Evolutionary conservation across 2,888 invertebrate genomes (phyloP).

Genomic region (Aphrophora alni): DNA sequence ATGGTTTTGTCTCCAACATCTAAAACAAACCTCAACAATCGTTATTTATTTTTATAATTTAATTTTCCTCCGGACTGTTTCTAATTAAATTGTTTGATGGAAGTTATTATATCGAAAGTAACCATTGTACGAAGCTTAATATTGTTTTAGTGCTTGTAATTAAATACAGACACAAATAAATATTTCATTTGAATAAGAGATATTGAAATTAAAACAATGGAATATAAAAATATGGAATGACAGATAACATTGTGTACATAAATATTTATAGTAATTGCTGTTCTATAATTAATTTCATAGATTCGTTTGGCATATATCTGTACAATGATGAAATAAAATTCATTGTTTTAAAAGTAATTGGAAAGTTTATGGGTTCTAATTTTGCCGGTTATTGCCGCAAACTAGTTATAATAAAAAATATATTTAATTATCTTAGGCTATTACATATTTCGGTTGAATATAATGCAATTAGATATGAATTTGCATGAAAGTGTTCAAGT

Average conservation of each 20-base stretch:
- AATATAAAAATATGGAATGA: background rate
- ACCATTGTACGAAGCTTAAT: background rate
- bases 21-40: background rate
- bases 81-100: slow-evolving; percentile 6
- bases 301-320: background rate
- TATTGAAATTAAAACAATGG: background rate
- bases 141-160: background rate
- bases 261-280: background rate
- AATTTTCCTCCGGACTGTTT: background rate
- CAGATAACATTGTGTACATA: background rate
- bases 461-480: too few relatives aligned
- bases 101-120: slow-evolving; percentile 1
- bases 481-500: too few relatives aligned
- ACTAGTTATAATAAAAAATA: background rate
- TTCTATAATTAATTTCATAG: background rate
- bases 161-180: background rate
- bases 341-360: background rate
- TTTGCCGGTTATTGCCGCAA: background rate
- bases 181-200: slow-evolving; percentile 2
- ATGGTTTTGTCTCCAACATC: too few relatives aligned
- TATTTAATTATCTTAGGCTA: too few relatives aligned
- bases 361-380: background rate
- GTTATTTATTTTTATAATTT: background rate
- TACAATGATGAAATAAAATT: background rate
- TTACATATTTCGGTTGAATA: too few relatives aligned